Percentiles rank a stretch among this genome's conserved stretches.
These are phyloP conservation scores for Vespertilio murinus DNA, from an alignment of 2,797 vertebrate genomes.

Conservation along the genomic window DNA sequence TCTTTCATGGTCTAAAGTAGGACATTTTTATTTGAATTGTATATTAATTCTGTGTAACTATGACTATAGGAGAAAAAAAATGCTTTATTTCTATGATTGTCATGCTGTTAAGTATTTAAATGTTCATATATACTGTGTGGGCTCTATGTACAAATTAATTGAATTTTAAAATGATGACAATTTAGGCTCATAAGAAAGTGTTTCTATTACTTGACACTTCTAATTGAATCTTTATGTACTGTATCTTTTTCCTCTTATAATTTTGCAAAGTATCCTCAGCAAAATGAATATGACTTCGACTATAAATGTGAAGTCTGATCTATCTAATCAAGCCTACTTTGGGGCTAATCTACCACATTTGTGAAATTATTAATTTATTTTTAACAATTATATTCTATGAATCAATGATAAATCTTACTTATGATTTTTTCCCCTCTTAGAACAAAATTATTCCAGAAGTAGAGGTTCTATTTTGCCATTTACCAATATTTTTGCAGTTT, in stretches of 20 bases:
- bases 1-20: constrained; percentile 99
- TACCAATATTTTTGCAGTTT: constrained; percentile 14
- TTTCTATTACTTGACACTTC: constrained; percentile 20
- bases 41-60: not conserved
- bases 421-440: not conserved
- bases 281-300: constrained; percentile 3
- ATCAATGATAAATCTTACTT: not conserved
- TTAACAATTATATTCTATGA: not conserved
- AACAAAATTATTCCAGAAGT: constrained; percentile 37
- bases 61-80: constrained; percentile 20
- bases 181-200: constrained; percentile 8
- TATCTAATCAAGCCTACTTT: constrained; percentile 17
- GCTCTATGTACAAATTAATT: not conserved
- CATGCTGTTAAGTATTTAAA: not conserved
- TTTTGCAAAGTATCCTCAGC: not conserved
- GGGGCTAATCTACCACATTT: not conserved
- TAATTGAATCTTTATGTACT: not conserved
- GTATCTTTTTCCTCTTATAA: constrained; percentile 16
- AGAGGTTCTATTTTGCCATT: not conserved
- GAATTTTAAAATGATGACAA: not conserved
- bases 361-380: constrained; percentile 25
- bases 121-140: not conserved
- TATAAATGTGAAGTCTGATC: constrained; percentile 8
- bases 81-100: constrained; percentile 20
- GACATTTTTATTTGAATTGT: constrained; percentile 54